Evolutionary conservation across 2,888 invertebrate genomes (phyloP), one percentile per base, ranked within the genome.

Genomic region (Stenoptilia bipunctidactyla): DNA sequence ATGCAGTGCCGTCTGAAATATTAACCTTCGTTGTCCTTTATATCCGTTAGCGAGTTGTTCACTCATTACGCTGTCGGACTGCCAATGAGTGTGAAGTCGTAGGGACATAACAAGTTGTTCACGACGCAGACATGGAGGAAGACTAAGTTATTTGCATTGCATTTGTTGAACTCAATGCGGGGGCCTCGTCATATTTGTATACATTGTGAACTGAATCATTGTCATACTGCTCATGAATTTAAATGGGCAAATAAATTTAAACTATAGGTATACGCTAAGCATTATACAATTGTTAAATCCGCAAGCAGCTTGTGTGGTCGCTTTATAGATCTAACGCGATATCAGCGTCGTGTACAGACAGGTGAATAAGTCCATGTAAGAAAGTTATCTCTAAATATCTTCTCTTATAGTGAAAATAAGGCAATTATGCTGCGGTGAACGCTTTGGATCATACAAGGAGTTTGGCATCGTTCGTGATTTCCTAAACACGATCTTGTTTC

Each of bases 1-100:
- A 8, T n/a, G n/a, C 4, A 30, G 30, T 10, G 10, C 30, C 6
- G 12, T 30, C 30, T 30, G 30, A 12, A 30, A 30, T 12, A 8
- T n/a, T 8, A n/a, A 12, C 30, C 12, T 8, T 30, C 30, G 2
- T 30, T 30, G 30, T n/a, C 30, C 8, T 30, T 30, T 30, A 30
- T 30, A 3, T 30, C 9, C 10, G 6, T 30, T 4, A 12, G 30
- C 9, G n/a, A 12, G 30, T 12, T 9, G 30, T 30, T 12, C 6
- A 3, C 30, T 2, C 30, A n/a, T 8, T 12, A 12, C 30, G 30
- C 30, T 3, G 9, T 3, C 10, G 30, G 68, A 71, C 65, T 73
- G 58, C 59, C 62, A 72, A 72, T 61, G 56, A 69, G 69, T 66
- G 67, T 71, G 73, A 73, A 66, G 15, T 58, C 49, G 52, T 46